phyloP scores from a whole-genome alignment of 1,140 invertebrate genomes.

The Calephelis nemesis region DNA sequence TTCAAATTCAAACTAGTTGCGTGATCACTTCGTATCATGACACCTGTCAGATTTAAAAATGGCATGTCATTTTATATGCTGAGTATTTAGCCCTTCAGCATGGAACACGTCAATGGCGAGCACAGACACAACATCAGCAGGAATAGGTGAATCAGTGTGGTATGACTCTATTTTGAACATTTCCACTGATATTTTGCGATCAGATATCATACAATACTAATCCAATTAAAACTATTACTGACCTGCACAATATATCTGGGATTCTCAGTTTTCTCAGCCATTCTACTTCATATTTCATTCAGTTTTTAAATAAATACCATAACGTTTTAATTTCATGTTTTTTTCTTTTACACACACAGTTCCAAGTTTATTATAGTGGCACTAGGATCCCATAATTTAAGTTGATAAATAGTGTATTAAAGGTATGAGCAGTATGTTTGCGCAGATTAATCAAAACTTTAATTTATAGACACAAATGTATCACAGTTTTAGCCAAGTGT shows the following conservation, averaged over 20 bases:
- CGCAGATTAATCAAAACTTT: background rate
- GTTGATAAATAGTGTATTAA: background rate
- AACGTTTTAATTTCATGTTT: conserved; percentile 16
- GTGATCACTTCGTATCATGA: no score
- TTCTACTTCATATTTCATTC: conserved; percentile 69
- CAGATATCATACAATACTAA: background rate
- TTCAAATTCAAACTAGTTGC: no score
- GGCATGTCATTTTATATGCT: no score
- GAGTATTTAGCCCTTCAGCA: no score
- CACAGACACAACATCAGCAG: no score
- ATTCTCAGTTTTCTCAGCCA: conserved; percentile 76
- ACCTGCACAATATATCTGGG: conserved; percentile 81
- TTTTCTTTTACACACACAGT: background rate
- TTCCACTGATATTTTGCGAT: no score
- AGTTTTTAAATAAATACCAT: conserved; percentile 6
- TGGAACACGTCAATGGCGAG: no score
- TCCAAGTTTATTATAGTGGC: background rate
- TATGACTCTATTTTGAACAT: no score
- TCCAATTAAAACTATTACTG: conserved; percentile 32
- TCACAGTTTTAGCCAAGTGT: background rate
- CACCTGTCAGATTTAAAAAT: no score
- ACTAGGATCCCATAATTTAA: conserved; percentile 1
- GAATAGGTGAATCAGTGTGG: no score
- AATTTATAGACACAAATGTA: conserved; percentile 2
- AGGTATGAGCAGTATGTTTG: background rate